A percentile compares a stretch with the other conserved stretches of the same genome.
phyloP scores from a whole-genome alignment of 2,797 vertebrate species.

The Takifugu ocellatus region DNA sequence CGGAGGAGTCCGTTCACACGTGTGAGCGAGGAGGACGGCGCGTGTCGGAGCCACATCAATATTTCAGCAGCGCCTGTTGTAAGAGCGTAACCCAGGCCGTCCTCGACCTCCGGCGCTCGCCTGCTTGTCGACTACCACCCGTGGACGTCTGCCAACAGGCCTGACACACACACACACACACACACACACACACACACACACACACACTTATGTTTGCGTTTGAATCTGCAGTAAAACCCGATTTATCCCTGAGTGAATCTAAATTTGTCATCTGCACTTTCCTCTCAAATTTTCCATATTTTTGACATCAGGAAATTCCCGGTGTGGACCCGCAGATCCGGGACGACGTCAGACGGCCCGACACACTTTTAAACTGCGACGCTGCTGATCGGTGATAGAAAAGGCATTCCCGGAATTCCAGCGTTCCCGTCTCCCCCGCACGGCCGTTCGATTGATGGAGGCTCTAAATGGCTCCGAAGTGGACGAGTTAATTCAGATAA shows the following conservation, averaged over 20 bases:
- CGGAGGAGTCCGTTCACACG: constrained; percentile 21
- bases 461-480: too few relatives aligned
- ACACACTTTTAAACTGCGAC: too few relatives aligned
- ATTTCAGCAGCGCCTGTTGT: constrained; percentile 41
- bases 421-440: too few relatives aligned
- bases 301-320: too few relatives aligned
- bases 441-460: too few relatives aligned
- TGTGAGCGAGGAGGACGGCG: constrained; percentile 17
- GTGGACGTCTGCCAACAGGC: constrained; percentile 28
- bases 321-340: too few relatives aligned
- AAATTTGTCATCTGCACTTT: too few relatives aligned
- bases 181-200: constrained; percentile 26
- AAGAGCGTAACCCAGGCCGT: constrained; percentile 32
- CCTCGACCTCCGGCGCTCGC: constrained; percentile 23
- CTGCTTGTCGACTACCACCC: constrained; percentile 28
- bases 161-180: constrained; percentile 11
- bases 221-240: constrained; percentile 17
- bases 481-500: too few relatives aligned
- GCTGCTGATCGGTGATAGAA: too few relatives aligned
- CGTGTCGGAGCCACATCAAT: constrained; percentile 38
- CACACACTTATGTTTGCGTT: constrained; percentile 32
- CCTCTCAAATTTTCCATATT: too few relatives aligned
- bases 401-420: too few relatives aligned
- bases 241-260: background rate
- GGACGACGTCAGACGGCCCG: too few relatives aligned